phyloP scores from a whole-genome alignment of 2,888 invertebrate genomes.

The Monoplex corrugatus region DNA sequence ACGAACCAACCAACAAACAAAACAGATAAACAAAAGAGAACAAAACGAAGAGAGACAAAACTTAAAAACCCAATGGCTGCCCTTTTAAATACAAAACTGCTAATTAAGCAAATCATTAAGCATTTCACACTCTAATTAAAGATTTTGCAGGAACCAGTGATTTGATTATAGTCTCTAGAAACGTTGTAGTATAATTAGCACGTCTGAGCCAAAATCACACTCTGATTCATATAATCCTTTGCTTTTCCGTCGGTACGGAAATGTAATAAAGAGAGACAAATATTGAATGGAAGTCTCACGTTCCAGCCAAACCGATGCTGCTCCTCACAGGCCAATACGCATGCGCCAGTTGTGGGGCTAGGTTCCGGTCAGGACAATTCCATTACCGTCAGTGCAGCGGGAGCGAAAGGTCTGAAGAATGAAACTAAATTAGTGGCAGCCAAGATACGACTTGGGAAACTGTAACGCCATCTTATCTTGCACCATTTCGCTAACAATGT shows the following conservation, averaged over 20 bases:
- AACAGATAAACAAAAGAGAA: too few species aligned
- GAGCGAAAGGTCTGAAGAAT: neutral
- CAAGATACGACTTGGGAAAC: too few species aligned
- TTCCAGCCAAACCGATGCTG: neutral
- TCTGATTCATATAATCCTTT: neutral
- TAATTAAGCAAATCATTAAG: too few species aligned
- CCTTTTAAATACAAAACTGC: neutral
- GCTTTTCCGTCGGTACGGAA: neutral
- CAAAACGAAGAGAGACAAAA: too few species aligned
- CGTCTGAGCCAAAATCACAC: neutral
- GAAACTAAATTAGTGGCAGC: neutral
- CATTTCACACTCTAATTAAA: neutral
- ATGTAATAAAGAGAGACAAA: conserved; percentile 9
- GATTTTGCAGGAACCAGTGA: neutral
- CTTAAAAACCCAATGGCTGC: too few species aligned
- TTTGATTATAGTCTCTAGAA: neutral
- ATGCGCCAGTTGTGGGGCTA: neutral
- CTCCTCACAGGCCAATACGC: neutral
- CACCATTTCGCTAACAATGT: too few species aligned
- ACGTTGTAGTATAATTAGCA: neutral
- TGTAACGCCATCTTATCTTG: too few species aligned
- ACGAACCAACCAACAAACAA: too few species aligned
- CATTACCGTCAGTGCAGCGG: neutral
- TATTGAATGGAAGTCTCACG: conserved; percentile 8
- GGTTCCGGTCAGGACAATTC: conserved; percentile 7